Evolutionary conservation across 2,113 vertebrate genomes (phyloP).

Genomic region (Rhodinocichla rosea): DNA sequence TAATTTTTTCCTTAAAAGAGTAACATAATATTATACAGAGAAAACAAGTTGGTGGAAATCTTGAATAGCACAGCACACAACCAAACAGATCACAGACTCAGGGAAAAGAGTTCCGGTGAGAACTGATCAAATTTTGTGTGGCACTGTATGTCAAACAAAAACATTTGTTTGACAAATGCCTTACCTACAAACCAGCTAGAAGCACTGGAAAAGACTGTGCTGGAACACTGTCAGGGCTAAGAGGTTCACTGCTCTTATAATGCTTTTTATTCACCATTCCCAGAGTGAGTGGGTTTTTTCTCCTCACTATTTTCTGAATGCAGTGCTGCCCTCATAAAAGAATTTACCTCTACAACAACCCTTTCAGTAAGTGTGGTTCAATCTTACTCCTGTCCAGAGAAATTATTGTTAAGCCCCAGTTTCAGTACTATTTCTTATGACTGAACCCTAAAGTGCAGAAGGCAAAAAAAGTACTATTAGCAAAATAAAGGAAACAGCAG

Average conservation of each 20-base stretch:
- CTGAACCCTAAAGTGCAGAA: not conserved
- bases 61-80: not conserved
- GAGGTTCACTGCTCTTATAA: not conserved
- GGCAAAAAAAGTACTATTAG: not conserved
- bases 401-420: fast-evolving
- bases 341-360: not conserved
- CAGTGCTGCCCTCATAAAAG: not conserved
- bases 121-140: not conserved
- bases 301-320: not conserved
- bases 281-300: not conserved
- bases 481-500: not conserved
- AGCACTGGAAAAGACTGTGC: not conserved
- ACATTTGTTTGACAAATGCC: not conserved
- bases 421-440: not conserved
- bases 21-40: not conserved
- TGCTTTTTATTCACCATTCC: not conserved
- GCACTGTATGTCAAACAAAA: not conserved
- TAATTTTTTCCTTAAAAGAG: not conserved
- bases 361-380: not conserved
- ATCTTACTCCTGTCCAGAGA: not conserved
- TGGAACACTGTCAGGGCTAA: not conserved
- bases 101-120: not conserved
- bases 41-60: not conserved
- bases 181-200: not conserved
- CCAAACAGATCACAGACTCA: not conserved